These are phyloP conservation scores for Sebastiscus albofasciatus DNA, from an alignment of 2,797 vertebrate species.

Conservation along the genomic window DNA sequence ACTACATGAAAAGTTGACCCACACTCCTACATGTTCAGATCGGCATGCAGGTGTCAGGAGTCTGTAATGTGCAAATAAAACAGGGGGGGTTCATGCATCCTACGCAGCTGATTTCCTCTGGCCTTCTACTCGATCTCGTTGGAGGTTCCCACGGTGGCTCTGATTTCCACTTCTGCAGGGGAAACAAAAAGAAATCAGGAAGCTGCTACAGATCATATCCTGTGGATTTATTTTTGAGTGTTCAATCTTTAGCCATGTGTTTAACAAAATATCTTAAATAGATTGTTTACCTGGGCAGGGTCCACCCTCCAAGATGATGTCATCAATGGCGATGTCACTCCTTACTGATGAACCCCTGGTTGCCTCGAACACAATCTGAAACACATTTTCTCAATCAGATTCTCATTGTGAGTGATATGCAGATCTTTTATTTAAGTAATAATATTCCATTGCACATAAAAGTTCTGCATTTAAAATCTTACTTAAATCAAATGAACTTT, in stretches of 20 bases:
- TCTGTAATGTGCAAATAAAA: conserved; percentile 56
- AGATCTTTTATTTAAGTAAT: background rate
- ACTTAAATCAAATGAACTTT: background rate
- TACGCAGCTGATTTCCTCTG: background rate
- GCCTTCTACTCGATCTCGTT: conserved; percentile 73
- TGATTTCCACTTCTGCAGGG: conserved; percentile 47
- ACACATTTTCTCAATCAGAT: background rate
- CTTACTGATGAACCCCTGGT: conserved; percentile 88
- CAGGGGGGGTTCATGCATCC: conserved; percentile 36
- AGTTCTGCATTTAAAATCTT: background rate
- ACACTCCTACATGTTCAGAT: conserved; percentile 1
- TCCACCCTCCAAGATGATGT: conserved; percentile 87
- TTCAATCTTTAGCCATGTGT: background rate
- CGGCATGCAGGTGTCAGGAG: conserved; percentile 20
- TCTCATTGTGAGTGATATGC: background rate
- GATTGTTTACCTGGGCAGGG: conserved; percentile 66
- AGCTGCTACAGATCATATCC: background rate
- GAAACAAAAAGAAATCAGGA: background rate
- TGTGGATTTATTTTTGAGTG: background rate
- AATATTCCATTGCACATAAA: background rate
- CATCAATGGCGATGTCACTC: conserved; percentile 94
- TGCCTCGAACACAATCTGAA: conserved; percentile 92
- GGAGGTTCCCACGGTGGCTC: conserved; percentile 36
- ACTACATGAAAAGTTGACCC: conserved; percentile 12
- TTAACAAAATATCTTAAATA: background rate